A percentile compares a stretch with the other conserved stretches of the same genome.
Conservation (phyloP, 2,797 vertebrate genomes). For the Phalanger gymnotis region DNA sequence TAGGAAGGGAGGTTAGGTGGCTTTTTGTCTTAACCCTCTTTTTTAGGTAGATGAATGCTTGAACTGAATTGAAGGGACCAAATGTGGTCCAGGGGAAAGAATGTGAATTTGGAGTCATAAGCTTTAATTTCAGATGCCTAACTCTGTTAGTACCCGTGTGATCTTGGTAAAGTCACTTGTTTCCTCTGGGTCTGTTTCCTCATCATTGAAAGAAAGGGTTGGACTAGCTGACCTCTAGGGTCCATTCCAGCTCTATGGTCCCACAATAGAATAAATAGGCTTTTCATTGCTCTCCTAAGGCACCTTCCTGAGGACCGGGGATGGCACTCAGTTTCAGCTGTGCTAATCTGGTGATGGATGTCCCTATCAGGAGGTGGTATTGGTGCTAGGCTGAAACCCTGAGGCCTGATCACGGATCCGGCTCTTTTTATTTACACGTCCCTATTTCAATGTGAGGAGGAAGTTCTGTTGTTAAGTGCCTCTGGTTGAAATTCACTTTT, state of each 20-base stretch:
- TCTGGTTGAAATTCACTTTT: constrained; percentile 32
- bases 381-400: not conserved
- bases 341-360: not conserved
- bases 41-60: not conserved
- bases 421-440: constrained; percentile 45
- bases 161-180: not conserved
- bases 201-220: not conserved
- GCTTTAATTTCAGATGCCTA: not conserved
- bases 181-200: not conserved
- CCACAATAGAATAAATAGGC: not conserved
- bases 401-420: not conserved
- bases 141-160: not conserved
- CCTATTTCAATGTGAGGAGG: constrained; percentile 42
- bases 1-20: not conserved
- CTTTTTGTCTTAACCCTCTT: not conserved
- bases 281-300: constrained; percentile 25
- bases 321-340: not conserved
- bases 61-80: not conserved
- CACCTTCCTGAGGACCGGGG: not conserved
- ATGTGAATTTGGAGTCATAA: not conserved
- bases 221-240: not conserved
- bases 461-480: constrained; percentile 36
- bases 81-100: not conserved
- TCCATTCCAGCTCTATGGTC: not conserved
- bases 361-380: not conserved